Conservation (phyloP, 2,888 invertebrate species). For the Sceliomorpha sp. region DNA sequence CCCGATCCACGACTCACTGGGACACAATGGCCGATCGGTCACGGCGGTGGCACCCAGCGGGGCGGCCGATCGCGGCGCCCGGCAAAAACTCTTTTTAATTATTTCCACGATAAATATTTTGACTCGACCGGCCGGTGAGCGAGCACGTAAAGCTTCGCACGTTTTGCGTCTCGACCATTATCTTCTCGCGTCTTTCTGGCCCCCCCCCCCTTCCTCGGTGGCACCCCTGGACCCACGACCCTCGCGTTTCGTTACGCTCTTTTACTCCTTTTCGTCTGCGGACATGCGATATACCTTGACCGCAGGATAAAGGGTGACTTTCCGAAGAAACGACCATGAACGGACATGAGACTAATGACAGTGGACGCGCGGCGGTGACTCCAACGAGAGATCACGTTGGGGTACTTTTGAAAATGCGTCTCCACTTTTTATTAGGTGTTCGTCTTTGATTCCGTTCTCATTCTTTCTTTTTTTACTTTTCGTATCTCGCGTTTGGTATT, state of each 20-base stretch:
- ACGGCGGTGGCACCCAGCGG: no score
- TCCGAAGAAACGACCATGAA: slow-evolving; percentile 55
- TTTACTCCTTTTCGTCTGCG: slow-evolving; percentile 58
- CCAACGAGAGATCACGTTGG: slow-evolving; percentile 39
- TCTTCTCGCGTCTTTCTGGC: slow-evolving; percentile 55
- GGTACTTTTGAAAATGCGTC: slow-evolving; percentile 35
- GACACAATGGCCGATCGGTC: no score
- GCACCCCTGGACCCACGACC: slow-evolving; percentile 56
- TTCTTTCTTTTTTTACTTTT: no score
- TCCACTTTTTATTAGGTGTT: no score
- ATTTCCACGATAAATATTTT: slow-evolving; percentile 71
- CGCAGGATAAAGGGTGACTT: slow-evolving; percentile 60
- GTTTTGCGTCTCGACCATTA: slow-evolving; percentile 42
- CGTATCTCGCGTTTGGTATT: no score
- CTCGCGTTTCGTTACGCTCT: slow-evolving; percentile 58
- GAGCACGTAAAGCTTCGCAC: slow-evolving; percentile 18
- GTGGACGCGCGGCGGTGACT: slow-evolving; percentile 54
- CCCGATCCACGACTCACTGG: no score
- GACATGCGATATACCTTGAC: slow-evolving; percentile 59
- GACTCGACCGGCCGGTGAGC: slow-evolving; percentile 57
- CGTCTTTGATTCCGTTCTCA: no score
- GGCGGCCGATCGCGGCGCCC: no score
- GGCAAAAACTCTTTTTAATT: slow-evolving; percentile 65
- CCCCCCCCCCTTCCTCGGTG: slow-evolving; percentile 50
- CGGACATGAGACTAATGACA: slow-evolving; percentile 59